Percentiles rank a stretch among this genome's conserved stretches.
Evolutionary conservation across 64 coral and sea anemone genomes (phyloP).

Genomic region (Platygyra sinensis): DNA sequence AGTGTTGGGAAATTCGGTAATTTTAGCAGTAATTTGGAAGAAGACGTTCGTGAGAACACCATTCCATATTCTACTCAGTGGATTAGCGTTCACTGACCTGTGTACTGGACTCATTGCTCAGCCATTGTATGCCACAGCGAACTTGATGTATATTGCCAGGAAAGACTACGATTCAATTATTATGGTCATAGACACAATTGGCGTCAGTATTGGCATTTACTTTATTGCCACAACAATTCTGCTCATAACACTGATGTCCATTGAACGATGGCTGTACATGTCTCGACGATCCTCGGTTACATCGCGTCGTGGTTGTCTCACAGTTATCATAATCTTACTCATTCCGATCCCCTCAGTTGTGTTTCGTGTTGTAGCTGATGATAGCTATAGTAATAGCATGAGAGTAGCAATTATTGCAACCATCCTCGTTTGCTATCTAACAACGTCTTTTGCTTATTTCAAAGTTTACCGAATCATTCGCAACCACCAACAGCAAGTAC

Average conservation of each 20-base stretch:
- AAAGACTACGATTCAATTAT: background rate
- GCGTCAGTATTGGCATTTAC: background rate
- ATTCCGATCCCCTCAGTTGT: background rate
- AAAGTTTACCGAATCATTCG: slow-evolving; percentile 25
- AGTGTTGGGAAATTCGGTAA: slow-evolving; percentile 7
- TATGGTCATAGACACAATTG: background rate
- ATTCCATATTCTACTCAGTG: background rate
- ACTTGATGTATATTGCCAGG: background rate
- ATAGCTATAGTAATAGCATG: background rate
- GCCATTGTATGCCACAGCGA: background rate
- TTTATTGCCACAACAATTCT: background rate
- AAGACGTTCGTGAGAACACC: background rate
- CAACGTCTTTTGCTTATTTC: background rate
- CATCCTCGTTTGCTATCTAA: background rate
- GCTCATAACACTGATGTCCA: background rate
- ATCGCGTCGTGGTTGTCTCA: background rate
- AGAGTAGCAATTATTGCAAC: background rate
- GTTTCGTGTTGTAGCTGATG: background rate
- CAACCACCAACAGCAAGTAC: slow-evolving; percentile 5
- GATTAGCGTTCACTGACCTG: background rate
- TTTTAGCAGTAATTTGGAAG: slow-evolving; percentile 14
- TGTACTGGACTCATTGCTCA: background rate
- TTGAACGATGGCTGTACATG: slow-evolving; percentile 44
- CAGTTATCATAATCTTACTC: background rate
- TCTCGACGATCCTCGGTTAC: background rate